Percentiles rank a stretch among this genome's conserved stretches.
phyloP scores from a whole-genome alignment of 2,113 vertebrate genomes.

The Dipodomys ordii region DNA sequence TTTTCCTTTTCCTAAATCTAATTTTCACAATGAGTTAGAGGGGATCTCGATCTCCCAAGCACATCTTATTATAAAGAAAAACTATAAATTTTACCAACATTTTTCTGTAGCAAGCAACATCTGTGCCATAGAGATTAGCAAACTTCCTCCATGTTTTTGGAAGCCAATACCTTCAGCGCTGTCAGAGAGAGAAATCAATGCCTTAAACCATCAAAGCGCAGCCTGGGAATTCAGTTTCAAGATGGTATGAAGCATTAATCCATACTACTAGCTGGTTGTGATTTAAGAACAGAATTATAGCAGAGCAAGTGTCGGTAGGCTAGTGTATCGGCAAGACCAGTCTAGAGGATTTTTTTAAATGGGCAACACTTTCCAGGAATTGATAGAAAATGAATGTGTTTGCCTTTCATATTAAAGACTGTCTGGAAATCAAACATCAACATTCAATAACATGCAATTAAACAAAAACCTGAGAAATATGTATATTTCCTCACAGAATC shows the following conservation, averaged over 20 bases:
- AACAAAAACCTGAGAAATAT: background rate
- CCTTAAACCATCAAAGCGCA: background rate
- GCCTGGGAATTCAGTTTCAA: background rate
- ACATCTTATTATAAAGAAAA: background rate
- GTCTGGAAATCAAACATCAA: constrained; percentile 4
- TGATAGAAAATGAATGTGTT: constrained; percentile 1
- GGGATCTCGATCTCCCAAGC: background rate
- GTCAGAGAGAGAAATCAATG: constrained; percentile 56
- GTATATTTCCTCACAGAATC: background rate
- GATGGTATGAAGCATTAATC: constrained; percentile 3
- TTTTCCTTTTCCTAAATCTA: background rate
- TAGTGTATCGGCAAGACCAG: background rate
- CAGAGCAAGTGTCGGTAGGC: background rate
- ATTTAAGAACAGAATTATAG: constrained; percentile 7
- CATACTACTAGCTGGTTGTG: background rate
- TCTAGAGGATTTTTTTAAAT: background rate
- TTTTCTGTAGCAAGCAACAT: background rate
- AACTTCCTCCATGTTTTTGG: background rate
- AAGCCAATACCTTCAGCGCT: background rate
- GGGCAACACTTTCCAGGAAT: background rate
- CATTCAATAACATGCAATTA: background rate
- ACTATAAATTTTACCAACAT: background rate
- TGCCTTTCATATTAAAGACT: background rate
- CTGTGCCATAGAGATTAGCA: background rate
- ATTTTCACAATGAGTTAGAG: background rate